phyloP scores from a whole-genome alignment of 1,140 invertebrate species.

The Mycetomoellerius zeteki region DNA sequence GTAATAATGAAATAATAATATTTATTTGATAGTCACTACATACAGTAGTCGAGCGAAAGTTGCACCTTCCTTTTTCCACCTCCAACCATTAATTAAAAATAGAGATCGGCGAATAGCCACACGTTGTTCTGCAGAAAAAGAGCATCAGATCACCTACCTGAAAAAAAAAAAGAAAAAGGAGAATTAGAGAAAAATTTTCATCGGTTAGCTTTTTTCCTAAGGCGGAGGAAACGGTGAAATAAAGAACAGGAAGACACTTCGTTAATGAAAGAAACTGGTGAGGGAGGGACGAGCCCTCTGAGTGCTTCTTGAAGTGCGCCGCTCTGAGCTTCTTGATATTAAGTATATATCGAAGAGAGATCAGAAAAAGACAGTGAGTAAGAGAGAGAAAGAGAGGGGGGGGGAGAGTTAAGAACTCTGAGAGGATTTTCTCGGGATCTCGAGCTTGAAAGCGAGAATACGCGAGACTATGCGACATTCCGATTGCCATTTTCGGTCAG shows the following conservation, averaged over 20 bases:
- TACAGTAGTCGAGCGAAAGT: constrained; percentile 14
- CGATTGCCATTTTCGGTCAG: constrained; percentile 36
- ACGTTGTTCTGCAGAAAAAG: constrained; percentile 43
- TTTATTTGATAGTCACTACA: neutral
- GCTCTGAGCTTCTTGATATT: constrained; percentile 49
- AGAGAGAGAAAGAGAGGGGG: neutral
- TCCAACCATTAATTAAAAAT: constrained; percentile 36
- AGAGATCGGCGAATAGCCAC: constrained; percentile 10
- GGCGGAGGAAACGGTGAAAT: constrained; percentile 46
- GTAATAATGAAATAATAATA: neutral
- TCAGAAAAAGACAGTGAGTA: neutral
- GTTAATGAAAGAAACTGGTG: constrained; percentile 58
- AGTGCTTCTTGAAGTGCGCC: constrained; percentile 52
- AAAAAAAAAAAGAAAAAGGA: constrained; percentile 36
- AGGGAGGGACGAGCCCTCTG: constrained; percentile 33
- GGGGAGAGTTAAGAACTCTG: constrained; percentile 9
- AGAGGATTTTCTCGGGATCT: constrained; percentile 56
- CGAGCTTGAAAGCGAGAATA: constrained; percentile 14
- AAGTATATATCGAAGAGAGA: constrained; percentile 39
- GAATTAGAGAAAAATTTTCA: constrained; percentile 56
- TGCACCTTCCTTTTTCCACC: neutral
- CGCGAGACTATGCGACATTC: neutral
- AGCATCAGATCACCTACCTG: constrained; percentile 55
- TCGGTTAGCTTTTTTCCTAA: constrained; percentile 54
- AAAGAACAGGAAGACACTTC: constrained; percentile 59